Conservation (phyloP, 53 echinoderm and acorn worm species). For the Holothuria scabra region DNA sequence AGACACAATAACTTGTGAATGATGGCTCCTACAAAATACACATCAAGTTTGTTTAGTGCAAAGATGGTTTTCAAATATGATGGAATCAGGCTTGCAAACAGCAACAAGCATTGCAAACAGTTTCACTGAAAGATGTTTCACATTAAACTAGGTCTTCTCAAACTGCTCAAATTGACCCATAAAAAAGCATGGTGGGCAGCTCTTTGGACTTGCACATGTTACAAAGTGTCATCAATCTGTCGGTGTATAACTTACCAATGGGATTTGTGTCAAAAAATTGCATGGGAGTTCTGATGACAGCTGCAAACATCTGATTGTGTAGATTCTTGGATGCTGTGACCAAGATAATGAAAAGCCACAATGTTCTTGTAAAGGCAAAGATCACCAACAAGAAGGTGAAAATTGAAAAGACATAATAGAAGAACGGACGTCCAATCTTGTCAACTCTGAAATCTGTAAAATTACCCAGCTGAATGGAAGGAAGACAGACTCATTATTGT, state of each 20-base stretch:
- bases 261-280: slow-evolving; percentile 82
- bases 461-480: not conserved
- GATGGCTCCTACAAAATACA: too few relatives aligned
- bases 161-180: too few relatives aligned
- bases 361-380: slow-evolving; percentile 52
- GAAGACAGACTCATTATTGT: not conserved
- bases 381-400: slow-evolving; percentile 32
- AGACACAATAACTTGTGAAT: too few relatives aligned
- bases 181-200: too few relatives aligned
- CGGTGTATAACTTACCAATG: slow-evolving; percentile 55
- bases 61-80: too few relatives aligned
- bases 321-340: slow-evolving; percentile 68
- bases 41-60: too few relatives aligned
- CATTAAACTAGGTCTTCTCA: too few relatives aligned
- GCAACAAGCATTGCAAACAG: too few relatives aligned
- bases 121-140: too few relatives aligned
- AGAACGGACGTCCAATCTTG: slow-evolving; percentile 24
- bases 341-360: slow-evolving; percentile 58
- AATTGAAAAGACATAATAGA: slow-evolving; percentile 12
- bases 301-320: slow-evolving; percentile 74
- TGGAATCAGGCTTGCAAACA: too few relatives aligned
- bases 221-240: too few relatives aligned
- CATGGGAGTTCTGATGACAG: slow-evolving; percentile 73
- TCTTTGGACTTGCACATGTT: too few relatives aligned
- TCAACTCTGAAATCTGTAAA: slow-evolving; percentile 40